A percentile compares a stretch with the other conserved stretches of the same genome.
These are phyloP conservation scores for Collichthys lucidus DNA, from an alignment of 2,113 vertebrate genomes.

Conservation along the genomic window DNA sequence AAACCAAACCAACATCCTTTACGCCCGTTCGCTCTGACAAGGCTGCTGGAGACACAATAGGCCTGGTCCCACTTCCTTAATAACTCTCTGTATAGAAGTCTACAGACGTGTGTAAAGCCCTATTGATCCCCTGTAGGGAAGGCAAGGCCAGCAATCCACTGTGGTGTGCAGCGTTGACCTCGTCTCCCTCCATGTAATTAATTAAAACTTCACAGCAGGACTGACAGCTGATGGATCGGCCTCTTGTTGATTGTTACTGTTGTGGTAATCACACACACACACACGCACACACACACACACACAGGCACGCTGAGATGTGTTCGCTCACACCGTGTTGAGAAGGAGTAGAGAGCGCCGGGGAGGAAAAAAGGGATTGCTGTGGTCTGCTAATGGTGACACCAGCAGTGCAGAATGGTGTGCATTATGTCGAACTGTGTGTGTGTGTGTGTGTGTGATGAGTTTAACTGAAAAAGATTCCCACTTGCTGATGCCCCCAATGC, in stretches of 20 bases:
- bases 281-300: conserved; percentile 13
- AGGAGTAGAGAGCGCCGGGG: conserved; percentile 15
- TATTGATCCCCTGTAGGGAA: conserved; percentile 80
- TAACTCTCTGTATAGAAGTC: conserved; percentile 75
- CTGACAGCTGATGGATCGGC: conserved; percentile 81
- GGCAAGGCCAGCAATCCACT: conserved; percentile 59
- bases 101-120: conserved; percentile 71
- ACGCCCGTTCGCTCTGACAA: conserved; percentile 64
- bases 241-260: conserved; percentile 80
- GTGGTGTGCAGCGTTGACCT: conserved; percentile 74
- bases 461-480: conserved; percentile 34
- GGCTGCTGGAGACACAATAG: conserved; percentile 69
- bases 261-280: conserved; percentile 62
- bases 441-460: conserved; percentile 8
- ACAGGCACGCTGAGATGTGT: conserved; percentile 44
- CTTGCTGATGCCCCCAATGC: not conserved
- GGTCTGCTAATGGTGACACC: conserved; percentile 43
- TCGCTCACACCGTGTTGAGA: conserved; percentile 41
- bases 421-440: not conserved
- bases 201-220: conserved; percentile 82
- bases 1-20: conserved; percentile 72
- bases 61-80: conserved; percentile 73
- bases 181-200: conserved; percentile 81
- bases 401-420: conserved; percentile 7
- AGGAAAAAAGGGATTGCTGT: conserved; percentile 33